These are phyloP conservation scores for Nebria salina DNA, from an alignment of 2,888 invertebrate species.

Conservation along the genomic window DNA sequence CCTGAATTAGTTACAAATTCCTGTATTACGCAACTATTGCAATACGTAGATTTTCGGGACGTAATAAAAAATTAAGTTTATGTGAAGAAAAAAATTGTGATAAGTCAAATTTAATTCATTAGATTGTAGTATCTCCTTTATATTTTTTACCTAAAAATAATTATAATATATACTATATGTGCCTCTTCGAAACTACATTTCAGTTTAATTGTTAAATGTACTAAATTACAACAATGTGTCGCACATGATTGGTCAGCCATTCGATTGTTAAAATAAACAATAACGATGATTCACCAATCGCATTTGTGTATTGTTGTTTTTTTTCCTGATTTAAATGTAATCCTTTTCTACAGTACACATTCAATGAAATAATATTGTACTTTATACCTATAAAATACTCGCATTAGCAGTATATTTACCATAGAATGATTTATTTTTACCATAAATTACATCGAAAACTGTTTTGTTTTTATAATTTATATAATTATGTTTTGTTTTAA, in stretches of 20 bases:
- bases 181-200: slow-evolving; percentile 42
- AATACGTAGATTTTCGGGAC: slow-evolving; percentile 1
- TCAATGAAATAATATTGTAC: slow-evolving; percentile 20
- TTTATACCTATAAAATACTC: slow-evolving; percentile 45
- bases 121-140: slow-evolving; percentile 22
- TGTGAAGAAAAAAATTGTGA: slow-evolving; percentile 22
- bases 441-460: slow-evolving; percentile 36
- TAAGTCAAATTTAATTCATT: slow-evolving; percentile 31
- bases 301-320: slow-evolving; percentile 31
- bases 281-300: not conserved
- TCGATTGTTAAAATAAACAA: not conserved
- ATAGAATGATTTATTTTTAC: slow-evolving; percentile 16
- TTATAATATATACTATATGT: slow-evolving; percentile 30
- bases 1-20: not conserved
- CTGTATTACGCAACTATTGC: not conserved
- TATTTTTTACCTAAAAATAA: slow-evolving; percentile 18
- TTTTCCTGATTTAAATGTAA: slow-evolving; percentile 39
- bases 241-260: not conserved
- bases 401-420: slow-evolving; percentile 29
- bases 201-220: slow-evolving; percentile 34
- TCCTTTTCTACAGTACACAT: slow-evolving; percentile 15
- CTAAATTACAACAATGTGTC: slow-evolving; percentile 40
- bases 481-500: slow-evolving; percentile 44
- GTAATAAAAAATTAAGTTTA: slow-evolving; percentile 1
- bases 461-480: slow-evolving; percentile 42